Percentiles rank a stretch among this genome's conserved stretches.
These are phyloP conservation scores for Thaumatotibia leucotreta DNA, from an alignment of 1,140 invertebrate species.

Conservation along the genomic window DNA sequence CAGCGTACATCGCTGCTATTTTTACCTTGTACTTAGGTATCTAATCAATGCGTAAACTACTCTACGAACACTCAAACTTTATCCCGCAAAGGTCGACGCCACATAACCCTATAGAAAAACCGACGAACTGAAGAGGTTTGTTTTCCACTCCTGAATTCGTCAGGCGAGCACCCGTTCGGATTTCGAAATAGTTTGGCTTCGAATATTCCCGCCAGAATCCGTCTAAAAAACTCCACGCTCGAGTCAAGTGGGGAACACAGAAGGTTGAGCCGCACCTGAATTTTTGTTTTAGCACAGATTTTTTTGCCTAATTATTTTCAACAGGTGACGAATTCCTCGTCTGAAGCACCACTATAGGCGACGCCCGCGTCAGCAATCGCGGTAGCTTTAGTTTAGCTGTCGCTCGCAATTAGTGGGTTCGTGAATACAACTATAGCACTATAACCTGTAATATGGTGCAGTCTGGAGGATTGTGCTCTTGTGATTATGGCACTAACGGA, in stretches of 20 bases:
- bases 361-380: slow-evolving; percentile 56
- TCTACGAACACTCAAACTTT: background rate
- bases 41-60: background rate
- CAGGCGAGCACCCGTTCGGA: slow-evolving; percentile 37
- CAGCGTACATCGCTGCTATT: too few species aligned
- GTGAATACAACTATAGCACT: background rate
- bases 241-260: slow-evolving; percentile 61
- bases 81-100: background rate
- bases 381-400: slow-evolving; percentile 59
- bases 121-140: slow-evolving; percentile 20
- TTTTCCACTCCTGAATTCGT: slow-evolving; percentile 37
- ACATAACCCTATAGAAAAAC: background rate
- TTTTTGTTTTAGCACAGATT: slow-evolving; percentile 71
- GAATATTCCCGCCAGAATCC: slow-evolving; percentile 51
- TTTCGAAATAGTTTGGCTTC: slow-evolving; percentile 38
- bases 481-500: background rate
- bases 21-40: background rate
- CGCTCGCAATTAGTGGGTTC: slow-evolving; percentile 65
- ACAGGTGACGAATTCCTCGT: slow-evolving; percentile 72
- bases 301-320: slow-evolving; percentile 75
- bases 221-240: slow-evolving; percentile 49
- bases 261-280: slow-evolving; percentile 57
- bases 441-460: background rate
- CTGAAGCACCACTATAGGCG: slow-evolving; percentile 60
- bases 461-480: background rate